Evolutionary conservation across 2,888 invertebrate genomes (phyloP).

Genomic region (Spisula subtruncata): DNA sequence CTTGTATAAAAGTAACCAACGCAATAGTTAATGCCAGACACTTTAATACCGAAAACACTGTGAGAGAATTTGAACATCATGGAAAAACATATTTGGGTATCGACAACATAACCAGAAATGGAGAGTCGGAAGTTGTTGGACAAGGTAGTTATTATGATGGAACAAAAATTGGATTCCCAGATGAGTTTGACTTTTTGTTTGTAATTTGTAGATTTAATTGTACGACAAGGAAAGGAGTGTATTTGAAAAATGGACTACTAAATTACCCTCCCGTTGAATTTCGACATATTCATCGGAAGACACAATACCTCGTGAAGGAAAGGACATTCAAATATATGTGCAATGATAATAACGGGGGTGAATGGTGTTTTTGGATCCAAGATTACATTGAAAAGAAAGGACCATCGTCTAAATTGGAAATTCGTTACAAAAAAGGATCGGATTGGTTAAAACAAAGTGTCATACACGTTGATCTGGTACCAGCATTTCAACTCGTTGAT

Average conservation of each 20-base stretch:
- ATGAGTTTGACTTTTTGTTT: neutral
- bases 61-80: neutral
- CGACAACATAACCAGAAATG: neutral
- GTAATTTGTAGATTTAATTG: neutral
- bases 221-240: neutral
- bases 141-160: neutral
- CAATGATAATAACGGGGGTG: neutral
- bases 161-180: neutral
- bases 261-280: neutral
- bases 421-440: neutral
- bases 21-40: neutral
- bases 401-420: neutral
- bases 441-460: neutral
- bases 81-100: neutral
- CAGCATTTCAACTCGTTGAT: neutral
- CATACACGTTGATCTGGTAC: neutral
- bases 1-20: neutral
- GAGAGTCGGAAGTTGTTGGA: neutral
- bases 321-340: neutral
- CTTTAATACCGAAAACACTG: neutral
- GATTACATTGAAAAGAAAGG: neutral
- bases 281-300: neutral
- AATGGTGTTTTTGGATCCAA: neutral
- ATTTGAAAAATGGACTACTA: neutral
- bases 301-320: neutral